Conservation (phyloP, 1,140 invertebrate species). For the Plutomurus gul region DNA sequence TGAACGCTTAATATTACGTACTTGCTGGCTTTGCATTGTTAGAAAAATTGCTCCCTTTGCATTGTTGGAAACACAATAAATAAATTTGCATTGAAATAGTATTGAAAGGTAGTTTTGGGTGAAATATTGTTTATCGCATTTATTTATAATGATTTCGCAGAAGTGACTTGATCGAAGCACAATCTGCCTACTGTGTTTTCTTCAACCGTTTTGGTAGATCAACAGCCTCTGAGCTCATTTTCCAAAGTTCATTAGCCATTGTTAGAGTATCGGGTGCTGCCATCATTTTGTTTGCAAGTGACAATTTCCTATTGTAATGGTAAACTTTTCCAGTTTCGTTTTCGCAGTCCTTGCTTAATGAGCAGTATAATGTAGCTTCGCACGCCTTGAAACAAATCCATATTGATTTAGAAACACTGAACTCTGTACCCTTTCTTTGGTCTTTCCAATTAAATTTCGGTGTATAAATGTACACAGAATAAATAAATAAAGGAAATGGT, state of each 20-base stretch:
- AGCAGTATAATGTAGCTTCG: conserved; percentile 58
- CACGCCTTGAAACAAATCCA: conserved; percentile 55
- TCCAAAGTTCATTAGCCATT: background rate
- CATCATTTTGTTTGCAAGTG: conserved; percentile 53
- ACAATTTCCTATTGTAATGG: conserved; percentile 57
- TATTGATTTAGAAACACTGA: background rate
- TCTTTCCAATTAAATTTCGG: conserved; percentile 38
- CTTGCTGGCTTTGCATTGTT: too few species aligned
- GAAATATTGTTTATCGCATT: too few species aligned
- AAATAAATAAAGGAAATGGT: background rate
- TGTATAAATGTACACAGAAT: conserved; percentile 38
- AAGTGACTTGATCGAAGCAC: too few species aligned
- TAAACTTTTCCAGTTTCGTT: conserved; percentile 56
- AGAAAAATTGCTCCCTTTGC: too few species aligned
- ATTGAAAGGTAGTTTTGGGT: too few species aligned
- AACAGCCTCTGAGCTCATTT: background rate
- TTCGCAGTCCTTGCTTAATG: conserved; percentile 56
- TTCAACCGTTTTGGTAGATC: background rate
- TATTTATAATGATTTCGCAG: too few species aligned
- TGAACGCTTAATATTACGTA: too few species aligned
- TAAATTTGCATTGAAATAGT: too few species aligned
- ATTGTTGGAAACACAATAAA: too few species aligned
- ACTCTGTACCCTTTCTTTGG: too few species aligned
- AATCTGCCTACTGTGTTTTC: background rate
- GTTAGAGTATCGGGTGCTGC: background rate